Evolutionary conservation across 2,888 invertebrate genomes (phyloP), one percentile per base, ranked within the genome.

Genomic region (Stenodema calcarata): DNA sequence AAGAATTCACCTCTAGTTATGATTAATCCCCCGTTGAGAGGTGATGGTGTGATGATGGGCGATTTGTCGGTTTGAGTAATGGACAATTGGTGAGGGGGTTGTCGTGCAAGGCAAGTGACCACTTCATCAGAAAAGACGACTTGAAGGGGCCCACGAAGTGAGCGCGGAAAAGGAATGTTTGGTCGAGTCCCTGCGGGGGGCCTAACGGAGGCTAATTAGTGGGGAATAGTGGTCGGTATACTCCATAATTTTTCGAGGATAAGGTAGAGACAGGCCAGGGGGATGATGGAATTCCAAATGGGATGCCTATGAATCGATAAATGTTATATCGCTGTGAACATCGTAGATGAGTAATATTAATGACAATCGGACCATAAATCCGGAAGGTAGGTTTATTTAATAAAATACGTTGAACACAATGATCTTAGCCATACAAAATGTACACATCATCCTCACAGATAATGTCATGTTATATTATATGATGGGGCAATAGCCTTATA

Each of bases 121-220:
- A 69, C 82, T 82, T 82, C 82, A 82, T 82, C 82, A 69, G 42
- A 69, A 28, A 44, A 41, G 23, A 6, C 12, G 47, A 23, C 78
- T 44, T 18, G 47, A 11, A 75, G 35, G 1, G 7, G 30, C 30
- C 30, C 23, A 44, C 7, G 41, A 42, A 18, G 44, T 30, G 18
- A 76, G 41, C 42, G 76, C 16, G 73, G 27, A 62, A 23, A 62
- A 78, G 78, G 78, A 78, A 78, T 78, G 78, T 78, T 78, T 82
- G 82, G 82, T 62, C 16, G 69, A 18, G 18, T 12, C 82, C 70
- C 82, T 28, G 69, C 69, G 27, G 82, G 82, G 80, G 70, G 30
- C 16, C 70, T 27, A 69, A 82, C 82, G 62, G 82, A 62, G 82
- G 82, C 82, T 82, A 82, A 82, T 82, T 82, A 82, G 82, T 82